These are phyloP conservation scores for Aethes cnicana DNA, from an alignment of 2,888 invertebrate species.

Conservation along the genomic window DNA sequence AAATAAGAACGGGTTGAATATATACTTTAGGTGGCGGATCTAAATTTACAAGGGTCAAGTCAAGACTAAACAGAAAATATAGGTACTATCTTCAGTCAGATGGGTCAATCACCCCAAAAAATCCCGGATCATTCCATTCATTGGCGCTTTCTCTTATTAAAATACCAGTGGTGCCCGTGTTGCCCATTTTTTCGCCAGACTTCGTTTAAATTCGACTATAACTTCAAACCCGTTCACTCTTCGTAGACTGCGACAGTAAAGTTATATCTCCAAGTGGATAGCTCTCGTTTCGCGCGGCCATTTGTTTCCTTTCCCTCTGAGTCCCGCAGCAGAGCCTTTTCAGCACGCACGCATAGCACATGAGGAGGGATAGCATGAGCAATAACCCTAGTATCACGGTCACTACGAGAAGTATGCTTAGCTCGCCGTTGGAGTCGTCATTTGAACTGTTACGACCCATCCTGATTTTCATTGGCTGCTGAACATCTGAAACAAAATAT, in stretches of 20 bases:
- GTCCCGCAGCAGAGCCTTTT: constrained; percentile 84
- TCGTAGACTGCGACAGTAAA: constrained; percentile 83
- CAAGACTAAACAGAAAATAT: no score
- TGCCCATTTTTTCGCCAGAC: no score
- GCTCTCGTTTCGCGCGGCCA: constrained; percentile 73
- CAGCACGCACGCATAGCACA: constrained; percentile 86
- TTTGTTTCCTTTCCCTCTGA: constrained; percentile 71
- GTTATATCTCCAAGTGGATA: constrained; percentile 84
- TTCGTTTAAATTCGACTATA: no score
- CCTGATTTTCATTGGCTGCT: constrained; percentile 40
- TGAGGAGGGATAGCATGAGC: constrained; percentile 83
- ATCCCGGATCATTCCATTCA: no score
- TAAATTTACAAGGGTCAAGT: no score
- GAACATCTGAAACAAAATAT: constrained; percentile 51
- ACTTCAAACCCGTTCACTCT: constrained; percentile 75
- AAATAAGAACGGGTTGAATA: no score
- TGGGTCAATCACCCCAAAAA: no score
- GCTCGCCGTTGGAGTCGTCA: constrained; percentile 78
- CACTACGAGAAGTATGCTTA: constrained; percentile 82
- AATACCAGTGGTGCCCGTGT: no score
- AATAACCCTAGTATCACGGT: constrained; percentile 83
- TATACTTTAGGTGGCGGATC: no score
- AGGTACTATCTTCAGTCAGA: no score
- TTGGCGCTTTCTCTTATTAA: no score
- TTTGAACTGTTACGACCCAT: constrained; percentile 65